Conservation (phyloP, 2,797 vertebrate genomes). For the Otus scops region DNA sequence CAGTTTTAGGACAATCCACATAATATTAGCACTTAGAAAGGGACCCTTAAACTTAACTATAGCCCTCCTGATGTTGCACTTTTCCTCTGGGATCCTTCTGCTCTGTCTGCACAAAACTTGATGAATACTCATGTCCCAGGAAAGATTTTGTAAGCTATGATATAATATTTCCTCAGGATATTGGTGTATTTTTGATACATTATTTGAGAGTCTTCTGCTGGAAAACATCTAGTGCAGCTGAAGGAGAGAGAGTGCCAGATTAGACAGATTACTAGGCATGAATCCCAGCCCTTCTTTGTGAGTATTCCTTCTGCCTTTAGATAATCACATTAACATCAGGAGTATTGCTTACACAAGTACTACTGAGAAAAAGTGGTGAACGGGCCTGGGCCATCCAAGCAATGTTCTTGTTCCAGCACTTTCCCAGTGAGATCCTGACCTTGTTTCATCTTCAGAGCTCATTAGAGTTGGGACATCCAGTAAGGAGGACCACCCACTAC, state of each 20-base stretch:
- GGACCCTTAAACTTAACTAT: not conserved
- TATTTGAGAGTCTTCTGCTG: not conserved
- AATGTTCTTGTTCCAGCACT: not conserved
- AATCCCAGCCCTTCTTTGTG: slow-evolving; percentile 23
- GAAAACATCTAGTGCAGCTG: slow-evolving; percentile 17
- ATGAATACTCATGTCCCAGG: not conserved
- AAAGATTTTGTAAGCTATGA: not conserved
- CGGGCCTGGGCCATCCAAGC: not conserved
- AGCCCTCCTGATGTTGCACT: not conserved
- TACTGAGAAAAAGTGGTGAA: slow-evolving; percentile 11
- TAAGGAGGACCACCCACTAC: not conserved
- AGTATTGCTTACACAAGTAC: slow-evolving; percentile 26
- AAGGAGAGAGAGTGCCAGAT: slow-evolving; percentile 33
- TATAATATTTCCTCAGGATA: not conserved
- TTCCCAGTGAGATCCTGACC: not conserved
- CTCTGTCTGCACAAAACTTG: not conserved
- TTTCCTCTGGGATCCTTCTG: not conserved
- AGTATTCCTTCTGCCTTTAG: slow-evolving; percentile 22
- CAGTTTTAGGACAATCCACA: not conserved
- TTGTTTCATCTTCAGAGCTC: not conserved
- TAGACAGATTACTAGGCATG: slow-evolving; percentile 28
- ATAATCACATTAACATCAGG: slow-evolving; percentile 35
- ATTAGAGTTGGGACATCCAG: not conserved
- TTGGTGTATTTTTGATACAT: not conserved
- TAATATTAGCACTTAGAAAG: not conserved